Base-by-base conservation (phyloP, 92 coral and sea anemone genomes). In the Montipora capitata region DNA sequence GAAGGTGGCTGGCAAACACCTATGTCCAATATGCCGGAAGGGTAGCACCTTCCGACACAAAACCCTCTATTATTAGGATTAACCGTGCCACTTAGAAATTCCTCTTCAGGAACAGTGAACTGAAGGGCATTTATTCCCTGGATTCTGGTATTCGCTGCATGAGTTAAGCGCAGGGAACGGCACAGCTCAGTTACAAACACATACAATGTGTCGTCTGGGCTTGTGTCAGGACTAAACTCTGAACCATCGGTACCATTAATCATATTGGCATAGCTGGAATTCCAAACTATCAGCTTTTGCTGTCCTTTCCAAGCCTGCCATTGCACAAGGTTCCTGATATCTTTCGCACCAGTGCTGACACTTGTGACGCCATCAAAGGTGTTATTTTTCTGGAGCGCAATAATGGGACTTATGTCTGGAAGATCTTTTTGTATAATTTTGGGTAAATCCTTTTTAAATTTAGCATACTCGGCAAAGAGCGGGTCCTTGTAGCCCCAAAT, bases 221-320 rank as follows among this genome's bases (percentile, higher is more conserved):
- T 84, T 4, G 70, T 87, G 20, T 68, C 92, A 8, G 99, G 99
- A 3, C 95, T 84, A 84, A 95, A 97, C 44, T 95, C 91, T 2
- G 99, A 44, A n/a, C 99, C 99, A 83, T 97, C 99, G 8, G 98
- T 93, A 0, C 99, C 99, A 92, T 97, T 97, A 5, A 97, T 66
- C 99, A 95, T 94, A 85, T 97, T 97, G 9, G 97, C 96, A 71
- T 87, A 91, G 1, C 75, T 15, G 8, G 98, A 73, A 17, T 92
- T 91, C 99, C 99, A 97, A 16, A 92, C 88, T 4, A 86, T 88
- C 14, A 95, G 78, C 9, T 87, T 40, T 52, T 39, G 68, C 27
- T 56, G 72, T 13, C 93, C 97, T 39, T 95, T 95, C 99, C 99
- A 97, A 42, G 79, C 91, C 40, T 56, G 4, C 90, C 94, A 94